Evolutionary conservation across 2,888 invertebrate species (phyloP).

Genomic region (Zele albiditarsus): DNA sequence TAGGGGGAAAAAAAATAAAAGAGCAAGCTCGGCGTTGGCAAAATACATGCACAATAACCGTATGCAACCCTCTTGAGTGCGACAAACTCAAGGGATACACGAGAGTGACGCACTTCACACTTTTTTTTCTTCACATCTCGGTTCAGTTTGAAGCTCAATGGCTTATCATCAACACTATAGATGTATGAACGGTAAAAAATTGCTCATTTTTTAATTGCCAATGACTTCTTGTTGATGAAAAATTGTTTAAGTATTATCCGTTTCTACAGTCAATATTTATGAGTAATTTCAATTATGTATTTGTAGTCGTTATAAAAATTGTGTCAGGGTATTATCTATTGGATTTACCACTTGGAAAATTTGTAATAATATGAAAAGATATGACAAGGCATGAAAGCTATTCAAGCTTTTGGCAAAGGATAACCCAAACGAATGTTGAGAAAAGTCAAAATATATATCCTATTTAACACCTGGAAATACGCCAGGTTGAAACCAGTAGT

Average conservation of each 20-base stretch:
- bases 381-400: too few species aligned
- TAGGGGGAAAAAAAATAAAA: constrained; percentile 36
- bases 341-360: too few species aligned
- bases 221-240: not conserved
- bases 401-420: constrained; percentile 35
- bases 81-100: constrained; percentile 39
- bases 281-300: not conserved
- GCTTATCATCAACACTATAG: constrained; percentile 16
- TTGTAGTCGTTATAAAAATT: not conserved
- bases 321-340: too few species aligned
- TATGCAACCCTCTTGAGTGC: constrained; percentile 45
- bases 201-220: not conserved
- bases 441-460: constrained; percentile 34
- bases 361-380: too few species aligned
- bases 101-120: constrained; percentile 33
- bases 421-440: constrained; percentile 16
- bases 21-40: constrained; percentile 42
- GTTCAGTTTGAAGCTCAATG: constrained; percentile 28
- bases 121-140: constrained; percentile 29
- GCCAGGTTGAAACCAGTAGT: constrained; percentile 40
- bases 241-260: too few species aligned
- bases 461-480: constrained; percentile 46
- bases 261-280: not conserved
- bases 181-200: not conserved
- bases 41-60: constrained; percentile 50